A percentile compares a stretch with the other conserved stretches of the same genome.
phyloP scores from a whole-genome alignment of 2,113 vertebrate species.

The Chaetodon trifascialis region DNA sequence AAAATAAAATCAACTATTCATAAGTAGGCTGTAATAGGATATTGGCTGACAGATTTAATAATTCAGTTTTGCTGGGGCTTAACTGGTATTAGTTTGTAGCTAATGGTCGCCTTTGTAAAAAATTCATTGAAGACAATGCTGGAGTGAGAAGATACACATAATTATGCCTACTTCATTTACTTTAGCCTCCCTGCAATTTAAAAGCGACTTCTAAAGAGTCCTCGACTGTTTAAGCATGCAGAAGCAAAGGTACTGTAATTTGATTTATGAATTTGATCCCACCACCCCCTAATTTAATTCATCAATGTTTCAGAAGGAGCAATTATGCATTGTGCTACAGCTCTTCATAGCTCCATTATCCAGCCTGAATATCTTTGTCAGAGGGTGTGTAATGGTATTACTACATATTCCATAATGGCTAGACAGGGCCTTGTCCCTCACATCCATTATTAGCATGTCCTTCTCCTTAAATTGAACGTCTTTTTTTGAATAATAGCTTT shows the following conservation, averaged over 20 bases:
- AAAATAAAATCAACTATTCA: slow-evolving; percentile 99
- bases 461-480: slow-evolving; percentile 65
- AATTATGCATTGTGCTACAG: slow-evolving; percentile 83
- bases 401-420: slow-evolving; percentile 81
- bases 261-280: slow-evolving; percentile 89
- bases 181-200: slow-evolving; percentile 69
- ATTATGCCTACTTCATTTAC: slow-evolving; percentile 86
- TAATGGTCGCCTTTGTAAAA: slow-evolving; percentile 90
- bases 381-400: slow-evolving; percentile 81
- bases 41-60: slow-evolving; percentile 93
- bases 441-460: slow-evolving; percentile 66
- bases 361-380: slow-evolving; percentile 77
- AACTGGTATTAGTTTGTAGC: slow-evolving; percentile 88
- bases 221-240: slow-evolving; percentile 71
- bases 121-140: slow-evolving; percentile 86
- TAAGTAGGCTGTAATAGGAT: slow-evolving; percentile 92
- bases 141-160: slow-evolving; percentile 84
- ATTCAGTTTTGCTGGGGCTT: slow-evolving; percentile 93
- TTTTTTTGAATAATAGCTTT: slow-evolving; percentile 69
- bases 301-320: slow-evolving; percentile 86
- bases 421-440: slow-evolving; percentile 62
- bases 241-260: slow-evolving; percentile 83
- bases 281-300: slow-evolving; percentile 84
- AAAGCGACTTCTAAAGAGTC: slow-evolving; percentile 69
- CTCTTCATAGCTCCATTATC: slow-evolving; percentile 80